Evolutionary conservation across 23 tunicate genomes (phyloP), one percentile per base, ranked within the genome.

Genomic region (Halocynthia aurantium): DNA sequence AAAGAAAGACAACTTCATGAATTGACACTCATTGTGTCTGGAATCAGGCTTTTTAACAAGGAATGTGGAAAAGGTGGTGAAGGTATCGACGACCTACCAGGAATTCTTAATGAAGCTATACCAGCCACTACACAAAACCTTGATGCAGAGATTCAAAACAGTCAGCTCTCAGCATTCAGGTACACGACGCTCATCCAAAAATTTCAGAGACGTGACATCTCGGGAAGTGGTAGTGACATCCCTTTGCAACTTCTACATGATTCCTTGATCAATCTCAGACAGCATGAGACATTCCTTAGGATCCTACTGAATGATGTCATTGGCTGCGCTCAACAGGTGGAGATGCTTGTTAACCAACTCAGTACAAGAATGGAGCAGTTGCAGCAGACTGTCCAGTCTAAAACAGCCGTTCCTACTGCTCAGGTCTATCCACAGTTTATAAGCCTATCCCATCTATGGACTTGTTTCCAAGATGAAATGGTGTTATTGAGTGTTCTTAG

Each of bases 391-490:
- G 99, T 94, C 55, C 99, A 94, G 69, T 85, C 95, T 8, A 88
- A 88, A 63, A 86, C 99, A 50, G 99, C 99, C 22, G 99, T 94
- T n/a, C 99, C 99, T 6, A 94, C 99, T 7, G 91, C 91, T 58
- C 99, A 94, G 78, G 99, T 94, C 52, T 94, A 94, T 77, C 99
- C 99, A 10, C 99, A 87, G 60, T 94, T 94, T 66, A 88, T 94
- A 81, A 94, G 87, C 69, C 79, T 94, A 18, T 82, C 99, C 21
- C 90, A 94, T 65, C 67, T 89, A 50, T 94, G 99, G 99, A 89
- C 96, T 6, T 94, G 94, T 65, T 94, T 94, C 57, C 99, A 94
- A 78, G 99, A 94, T 75, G 99, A 94, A 85, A 94, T 94, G 91
- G 99, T 94, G 55, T 75, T 94, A 12, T 87, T 94, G 10, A 87